Percentiles rank a stretch among this genome's conserved stretches.
These are phyloP conservation scores for Pseudachorutes palmiensis DNA, from an alignment of 1,140 invertebrate genomes.

Conservation along the genomic window DNA sequence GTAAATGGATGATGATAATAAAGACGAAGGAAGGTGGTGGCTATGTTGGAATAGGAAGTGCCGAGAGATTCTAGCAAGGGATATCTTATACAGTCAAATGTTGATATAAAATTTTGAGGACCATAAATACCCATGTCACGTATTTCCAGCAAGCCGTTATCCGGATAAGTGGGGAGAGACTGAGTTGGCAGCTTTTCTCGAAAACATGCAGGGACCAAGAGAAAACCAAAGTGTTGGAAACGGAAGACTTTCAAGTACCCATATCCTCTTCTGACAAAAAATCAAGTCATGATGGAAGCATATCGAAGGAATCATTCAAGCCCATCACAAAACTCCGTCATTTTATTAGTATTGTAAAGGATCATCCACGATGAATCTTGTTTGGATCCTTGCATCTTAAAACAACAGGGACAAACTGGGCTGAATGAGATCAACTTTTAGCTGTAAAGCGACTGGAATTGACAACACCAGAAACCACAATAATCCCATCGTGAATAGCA, in stretches of 20 bases:
- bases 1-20: constrained; percentile 14
- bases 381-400: too few relatives aligned
- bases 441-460: too few relatives aligned
- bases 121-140: constrained; percentile 38
- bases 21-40: neutral
- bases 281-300: too few relatives aligned
- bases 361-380: too few relatives aligned
- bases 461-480: too few relatives aligned
- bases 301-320: too few relatives aligned
- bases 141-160: constrained; percentile 34
- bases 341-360: too few relatives aligned
- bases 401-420: too few relatives aligned
- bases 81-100: constrained; percentile 32
- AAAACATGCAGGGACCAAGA: neutral
- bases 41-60: neutral
- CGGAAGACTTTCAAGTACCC: constrained; percentile 6
- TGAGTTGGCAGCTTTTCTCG: constrained; percentile 11
- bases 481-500: too few relatives aligned
- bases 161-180: constrained; percentile 28
- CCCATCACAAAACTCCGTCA: too few relatives aligned
- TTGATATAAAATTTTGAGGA: constrained; percentile 37
- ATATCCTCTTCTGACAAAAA: neutral
- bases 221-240: constrained; percentile 6
- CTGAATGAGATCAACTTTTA: too few relatives aligned
- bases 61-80: constrained; percentile 11